These are phyloP conservation scores for Rotaria magnacalcarata DNA, from an alignment of 2,888 invertebrate genomes.

Conservation along the genomic window DNA sequence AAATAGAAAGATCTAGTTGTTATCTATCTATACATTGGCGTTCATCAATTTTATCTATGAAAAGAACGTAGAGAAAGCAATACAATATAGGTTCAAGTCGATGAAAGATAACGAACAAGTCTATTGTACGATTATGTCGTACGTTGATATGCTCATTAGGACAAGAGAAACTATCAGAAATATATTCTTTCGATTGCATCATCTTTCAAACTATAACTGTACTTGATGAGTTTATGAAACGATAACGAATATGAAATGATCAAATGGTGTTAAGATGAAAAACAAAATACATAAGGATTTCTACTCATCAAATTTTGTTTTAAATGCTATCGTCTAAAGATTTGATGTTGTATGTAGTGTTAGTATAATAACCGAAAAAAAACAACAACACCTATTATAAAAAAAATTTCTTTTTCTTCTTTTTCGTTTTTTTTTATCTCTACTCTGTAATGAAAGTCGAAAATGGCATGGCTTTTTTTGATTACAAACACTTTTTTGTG, in stretches of 20 bases:
- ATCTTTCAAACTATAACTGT: background rate
- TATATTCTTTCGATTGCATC: background rate
- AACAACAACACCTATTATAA: conserved; percentile 17
- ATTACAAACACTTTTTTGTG: background rate
- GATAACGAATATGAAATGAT: background rate
- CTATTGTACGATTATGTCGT: background rate
- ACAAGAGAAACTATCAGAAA: background rate
- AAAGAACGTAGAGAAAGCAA: background rate
- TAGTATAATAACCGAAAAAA: background rate
- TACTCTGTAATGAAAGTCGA: background rate
- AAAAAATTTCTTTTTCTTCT: background rate
- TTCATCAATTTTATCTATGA: background rate
- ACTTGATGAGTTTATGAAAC: too few relatives aligned
- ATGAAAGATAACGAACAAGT: background rate
- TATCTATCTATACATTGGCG: background rate
- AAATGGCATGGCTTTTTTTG: background rate
- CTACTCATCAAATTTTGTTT: background rate
- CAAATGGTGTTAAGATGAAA: background rate
- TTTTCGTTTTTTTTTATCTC: background rate
- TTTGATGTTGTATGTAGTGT: background rate
- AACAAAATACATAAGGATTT: background rate
- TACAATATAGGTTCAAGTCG: background rate
- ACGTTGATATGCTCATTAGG: background rate
- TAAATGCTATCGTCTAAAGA: background rate
- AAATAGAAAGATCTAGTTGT: background rate